Base-by-base conservation (phyloP, 1,140 invertebrate genomes). In the Bilobella aurantiaca region DNA sequence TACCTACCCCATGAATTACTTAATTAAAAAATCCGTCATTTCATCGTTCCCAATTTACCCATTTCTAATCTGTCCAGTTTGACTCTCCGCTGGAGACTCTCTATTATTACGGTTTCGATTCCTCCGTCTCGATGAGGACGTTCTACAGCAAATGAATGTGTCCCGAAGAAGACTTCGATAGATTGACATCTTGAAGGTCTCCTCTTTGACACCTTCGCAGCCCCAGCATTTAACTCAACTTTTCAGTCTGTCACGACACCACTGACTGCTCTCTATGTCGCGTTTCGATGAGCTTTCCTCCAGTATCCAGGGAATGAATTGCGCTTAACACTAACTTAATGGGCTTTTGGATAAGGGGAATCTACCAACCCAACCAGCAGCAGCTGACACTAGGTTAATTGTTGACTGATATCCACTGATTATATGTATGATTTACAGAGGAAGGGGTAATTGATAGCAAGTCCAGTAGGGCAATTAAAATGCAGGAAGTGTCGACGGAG, bases 131-230 rank as follows among this genome's bases (percentile, higher is more conserved):
- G 49, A 53, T 5, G 37, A n/a, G 21, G 8, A 8, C 28, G 58
- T 65, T 14, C 67, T 57, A 53, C 67, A 68, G 58, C 67, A 68
- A 16, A 68, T 34, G 34, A 68, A 68, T 21, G 67, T 68, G 27
- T 68, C 63, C 37, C 67, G 67, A 12, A 68, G 28, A 47, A 68
- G 28, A 62, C 46, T 68, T 28, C 58, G 60, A 46, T 62, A 62
- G 25, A 62, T 37, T 23, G 30, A 59, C 58, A 59, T 59, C 23
- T n/a, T 42, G n/a, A n/a, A n/a, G 34, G 34, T 53, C 49, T 53
- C 49, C 23, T 5, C 49, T 5, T 53, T 23, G 49, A 53, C 49
- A 12, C 49, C 12, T 18, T 12, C 37, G 8, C 37, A 12, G 8
- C 8, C 37, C 37, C n/a, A 42, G 8, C 37, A 42, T 42, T 42